phyloP scores from a whole-genome alignment of 2,797 vertebrate genomes.

The Phoeniculus purpureus region DNA sequence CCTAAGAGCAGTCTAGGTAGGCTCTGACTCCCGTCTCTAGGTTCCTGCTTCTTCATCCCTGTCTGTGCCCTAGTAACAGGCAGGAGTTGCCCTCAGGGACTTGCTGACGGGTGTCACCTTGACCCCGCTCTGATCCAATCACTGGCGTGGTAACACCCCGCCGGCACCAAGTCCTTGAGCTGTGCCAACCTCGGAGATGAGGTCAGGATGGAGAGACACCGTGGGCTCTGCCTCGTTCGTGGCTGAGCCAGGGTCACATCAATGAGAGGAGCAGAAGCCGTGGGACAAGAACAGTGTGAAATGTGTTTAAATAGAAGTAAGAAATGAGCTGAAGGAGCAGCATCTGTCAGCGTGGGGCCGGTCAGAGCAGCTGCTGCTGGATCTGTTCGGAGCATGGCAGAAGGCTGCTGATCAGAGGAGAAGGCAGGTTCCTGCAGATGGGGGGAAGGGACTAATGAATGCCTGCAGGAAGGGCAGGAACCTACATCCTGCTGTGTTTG shows the following conservation, averaged over 20 bases:
- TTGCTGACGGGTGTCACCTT: neutral
- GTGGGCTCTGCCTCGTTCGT: neutral
- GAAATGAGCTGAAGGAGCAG: neutral
- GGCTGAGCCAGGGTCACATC: neutral
- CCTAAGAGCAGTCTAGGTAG: neutral
- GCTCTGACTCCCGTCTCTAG: neutral
- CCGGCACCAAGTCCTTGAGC: neutral
- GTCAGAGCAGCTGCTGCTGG: neutral
- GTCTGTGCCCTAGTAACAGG: neutral
- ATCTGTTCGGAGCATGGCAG: rapidly evolving
- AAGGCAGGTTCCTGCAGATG: neutral
- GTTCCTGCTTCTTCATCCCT: neutral
- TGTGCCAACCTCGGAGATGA: rapidly evolving
- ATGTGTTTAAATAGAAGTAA: neutral
- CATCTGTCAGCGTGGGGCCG: rapidly evolving
- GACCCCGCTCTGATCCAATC: neutral
- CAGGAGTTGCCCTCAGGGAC: neutral
- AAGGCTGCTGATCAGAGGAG: neutral
- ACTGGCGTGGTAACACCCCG: neutral
- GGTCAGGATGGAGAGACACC: neutral
- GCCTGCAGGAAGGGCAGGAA: neutral
- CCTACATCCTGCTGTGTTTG: neutral
- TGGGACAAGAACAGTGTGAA: neutral
- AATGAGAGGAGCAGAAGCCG: neutral
- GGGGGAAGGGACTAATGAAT: neutral